Evolutionary conservation across 2,113 vertebrate genomes (phyloP).

Genomic region (Epinephelus cyanopodus): DNA sequence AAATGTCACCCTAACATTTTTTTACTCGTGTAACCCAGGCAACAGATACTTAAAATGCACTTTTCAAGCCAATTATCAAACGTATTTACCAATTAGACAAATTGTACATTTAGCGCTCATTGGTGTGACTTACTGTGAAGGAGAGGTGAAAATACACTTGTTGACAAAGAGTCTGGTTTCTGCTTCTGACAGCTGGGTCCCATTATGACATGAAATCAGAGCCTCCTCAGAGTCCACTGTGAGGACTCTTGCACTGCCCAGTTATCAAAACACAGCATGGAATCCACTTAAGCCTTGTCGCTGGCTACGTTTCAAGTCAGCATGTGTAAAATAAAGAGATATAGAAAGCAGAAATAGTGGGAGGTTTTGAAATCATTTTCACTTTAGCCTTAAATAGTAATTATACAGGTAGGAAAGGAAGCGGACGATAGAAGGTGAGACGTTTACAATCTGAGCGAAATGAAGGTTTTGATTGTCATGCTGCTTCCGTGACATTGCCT

Average conservation of each 20-base stretch:
- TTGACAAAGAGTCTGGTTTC: conserved; percentile 60
- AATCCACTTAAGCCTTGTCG: conserved; percentile 62
- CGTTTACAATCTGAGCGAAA: neutral
- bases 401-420: neutral
- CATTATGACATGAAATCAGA: conserved; percentile 73
- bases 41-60: conserved; percentile 1
- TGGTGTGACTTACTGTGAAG: conserved; percentile 10
- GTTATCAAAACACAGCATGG: conserved; percentile 73
- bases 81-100: conserved; percentile 11
- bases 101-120: conserved; percentile 19
- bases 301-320: conserved; percentile 43
- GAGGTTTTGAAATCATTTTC: neutral
- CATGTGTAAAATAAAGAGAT: conserved; percentile 46
- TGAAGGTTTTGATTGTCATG: neutral
- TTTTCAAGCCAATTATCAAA: conserved; percentile 21
- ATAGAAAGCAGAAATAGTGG: conserved; percentile 25
- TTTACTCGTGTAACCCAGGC: neutral
- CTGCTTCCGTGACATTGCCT: conserved; percentile 7
- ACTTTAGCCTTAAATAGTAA: conserved; percentile 1
- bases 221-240: conserved; percentile 48
- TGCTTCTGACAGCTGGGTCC: conserved; percentile 61
- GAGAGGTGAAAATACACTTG: conserved; percentile 48
- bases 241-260: conserved; percentile 45
- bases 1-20: neutral
- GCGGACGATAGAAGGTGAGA: neutral